These are phyloP conservation scores for Holotrichia oblita DNA, from an alignment of 1,140 invertebrate genomes.

Conservation along the genomic window DNA sequence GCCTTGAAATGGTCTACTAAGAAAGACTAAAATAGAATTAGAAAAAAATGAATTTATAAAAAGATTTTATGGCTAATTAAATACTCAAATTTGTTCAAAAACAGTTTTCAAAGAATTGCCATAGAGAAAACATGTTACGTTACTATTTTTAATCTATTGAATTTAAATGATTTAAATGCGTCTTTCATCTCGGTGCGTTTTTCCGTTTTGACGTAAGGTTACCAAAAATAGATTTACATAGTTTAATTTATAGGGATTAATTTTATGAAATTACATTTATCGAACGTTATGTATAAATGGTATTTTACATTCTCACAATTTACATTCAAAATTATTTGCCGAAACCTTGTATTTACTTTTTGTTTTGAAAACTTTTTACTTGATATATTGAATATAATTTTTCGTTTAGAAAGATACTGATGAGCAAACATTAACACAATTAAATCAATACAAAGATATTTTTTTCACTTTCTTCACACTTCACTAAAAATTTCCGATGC, in stretches of 20 bases:
- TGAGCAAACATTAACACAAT: neutral
- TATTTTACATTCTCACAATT: neutral
- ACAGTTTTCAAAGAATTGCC: too few relatives aligned
- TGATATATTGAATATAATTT: neutral
- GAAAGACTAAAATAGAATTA: too few relatives aligned
- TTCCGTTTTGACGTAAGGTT: neutral
- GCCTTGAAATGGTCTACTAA: too few relatives aligned
- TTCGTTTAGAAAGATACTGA: neutral
- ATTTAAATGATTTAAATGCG: neutral
- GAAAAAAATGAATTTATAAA: too few relatives aligned
- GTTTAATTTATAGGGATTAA: neutral
- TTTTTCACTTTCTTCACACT: neutral
- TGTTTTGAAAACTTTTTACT: neutral
- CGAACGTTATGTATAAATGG: neutral
- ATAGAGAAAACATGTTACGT: too few relatives aligned
- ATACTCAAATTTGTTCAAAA: too few relatives aligned
- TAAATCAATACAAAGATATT: neutral
- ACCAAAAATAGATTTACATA: conserved; percentile 15
- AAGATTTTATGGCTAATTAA: too few relatives aligned
- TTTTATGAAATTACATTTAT: neutral
- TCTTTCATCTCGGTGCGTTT: neutral
- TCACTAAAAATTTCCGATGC: neutral
- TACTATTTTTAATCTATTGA: neutral
- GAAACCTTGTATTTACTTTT: neutral
- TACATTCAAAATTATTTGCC: neutral